Evolutionary conservation across 2,797 vertebrate genomes (phyloP), one percentile per base, ranked within the genome.

Genomic region (Onychomys leucogaster): DNA sequence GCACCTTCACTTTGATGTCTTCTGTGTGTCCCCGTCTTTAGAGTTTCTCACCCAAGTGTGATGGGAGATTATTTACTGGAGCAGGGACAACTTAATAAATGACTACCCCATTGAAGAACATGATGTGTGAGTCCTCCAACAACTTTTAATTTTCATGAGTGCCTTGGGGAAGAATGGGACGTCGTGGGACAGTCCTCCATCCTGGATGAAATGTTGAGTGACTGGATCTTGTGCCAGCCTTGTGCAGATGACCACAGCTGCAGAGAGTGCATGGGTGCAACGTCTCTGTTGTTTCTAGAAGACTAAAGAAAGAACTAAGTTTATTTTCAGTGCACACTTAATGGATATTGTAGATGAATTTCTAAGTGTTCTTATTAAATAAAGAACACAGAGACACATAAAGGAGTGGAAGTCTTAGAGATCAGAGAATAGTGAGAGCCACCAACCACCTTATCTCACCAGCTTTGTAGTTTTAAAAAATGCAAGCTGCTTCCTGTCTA

Each of bases 221-320:
- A 27, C 4, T 8, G 34, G 11, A 2, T 55, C 65, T 41, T 71
- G 49, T 41, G n/a, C 23, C 34, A 29, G 13, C 87, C 6, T 37
- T 52, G 4, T 1, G 4, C 34, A 69, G 46, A 29, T 19, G 49
- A 55, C 8, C 25, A 73, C 49, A 41, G 14, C 3, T 41, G 14
- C 25, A 12, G n/a, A 4, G 10, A 57, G 10, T 10, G 21, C 14
- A 7, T 57, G 49, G 4, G 3, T 3, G 1, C 25, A 19, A 32
- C 29, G 25, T 25, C 67, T 73, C 5, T 73, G n/a, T 41, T 19
- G 4, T 73, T 41, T 57, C 49, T 16, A 41, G 25, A 73, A 73
- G 25, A 55, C 8, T 7, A 41, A 73, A 21, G 19, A 49, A 43
- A 25, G 4, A 67, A 49, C 49, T 8, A 11, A 21, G 73, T 59